Conservation (phyloP, 1,140 invertebrate species). For the Panonychus citri region DNA sequence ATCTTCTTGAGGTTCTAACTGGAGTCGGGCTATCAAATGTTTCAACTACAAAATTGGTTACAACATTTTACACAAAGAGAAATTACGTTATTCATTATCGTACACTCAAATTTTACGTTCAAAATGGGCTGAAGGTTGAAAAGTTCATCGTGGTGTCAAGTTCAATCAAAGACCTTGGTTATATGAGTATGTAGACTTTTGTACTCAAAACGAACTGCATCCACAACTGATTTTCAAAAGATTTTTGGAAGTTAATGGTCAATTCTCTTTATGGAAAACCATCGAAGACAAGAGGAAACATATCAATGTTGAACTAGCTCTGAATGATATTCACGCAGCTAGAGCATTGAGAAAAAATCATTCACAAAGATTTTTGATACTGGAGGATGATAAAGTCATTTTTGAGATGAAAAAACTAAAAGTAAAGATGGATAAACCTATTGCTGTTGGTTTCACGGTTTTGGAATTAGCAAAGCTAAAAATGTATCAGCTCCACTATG, state of each 20-base stretch:
- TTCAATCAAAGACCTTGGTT: constrained; percentile 28
- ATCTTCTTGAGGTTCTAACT: too few species aligned
- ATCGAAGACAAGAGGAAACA: constrained; percentile 28
- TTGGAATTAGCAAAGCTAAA: constrained; percentile 16
- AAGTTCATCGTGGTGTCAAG: constrained; percentile 25
- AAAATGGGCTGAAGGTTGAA: constrained; percentile 24
- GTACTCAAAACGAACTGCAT: constrained; percentile 19
- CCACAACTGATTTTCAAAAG: constrained; percentile 18
- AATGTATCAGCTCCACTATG: constrained; percentile 19
- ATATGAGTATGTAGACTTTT: constrained; percentile 23
- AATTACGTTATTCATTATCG: too few species aligned
- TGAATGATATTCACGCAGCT: constrained; percentile 17
- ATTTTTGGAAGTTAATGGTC: constrained; percentile 23
- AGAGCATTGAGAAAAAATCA: constrained; percentile 21
- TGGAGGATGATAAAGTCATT: neutral
- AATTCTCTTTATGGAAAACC: constrained; percentile 26
- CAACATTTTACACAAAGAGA: too few species aligned
- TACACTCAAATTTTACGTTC: constrained; percentile 22
- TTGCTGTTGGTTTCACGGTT: constrained; percentile 17
- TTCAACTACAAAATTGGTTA: too few species aligned
- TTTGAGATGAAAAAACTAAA: constrained; percentile 13
- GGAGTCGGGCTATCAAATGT: too few species aligned
- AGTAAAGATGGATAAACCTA: constrained; percentile 15
- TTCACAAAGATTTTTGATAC: constrained; percentile 17
- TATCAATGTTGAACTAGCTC: constrained; percentile 22